These are phyloP conservation scores for Brienomyrus brachyistius DNA, from an alignment of 2,113 vertebrate species.

Conservation along the genomic window DNA sequence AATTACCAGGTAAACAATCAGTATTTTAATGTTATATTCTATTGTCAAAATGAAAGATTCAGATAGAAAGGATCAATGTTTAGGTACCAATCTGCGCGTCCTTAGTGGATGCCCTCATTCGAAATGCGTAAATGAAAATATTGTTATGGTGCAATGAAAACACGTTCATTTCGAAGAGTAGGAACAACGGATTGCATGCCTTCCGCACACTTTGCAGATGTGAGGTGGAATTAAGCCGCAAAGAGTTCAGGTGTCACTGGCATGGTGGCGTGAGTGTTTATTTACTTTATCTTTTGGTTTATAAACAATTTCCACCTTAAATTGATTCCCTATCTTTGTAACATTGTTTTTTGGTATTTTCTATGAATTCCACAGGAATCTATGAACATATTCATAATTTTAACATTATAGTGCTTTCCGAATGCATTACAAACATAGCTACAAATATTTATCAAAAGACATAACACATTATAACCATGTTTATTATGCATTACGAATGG, in stretches of 20 bases:
- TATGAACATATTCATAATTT: neutral
- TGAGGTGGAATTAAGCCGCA: too few relatives aligned
- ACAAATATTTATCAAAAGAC: neutral
- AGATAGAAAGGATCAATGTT: neutral
- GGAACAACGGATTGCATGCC: too few relatives aligned
- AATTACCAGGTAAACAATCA: neutral
- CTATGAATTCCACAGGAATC: neutral
- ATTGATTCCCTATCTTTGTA: neutral
- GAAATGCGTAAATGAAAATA: neutral
- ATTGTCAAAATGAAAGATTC: neutral
- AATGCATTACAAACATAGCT: neutral
- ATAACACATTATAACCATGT: neutral
- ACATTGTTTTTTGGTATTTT: neutral
- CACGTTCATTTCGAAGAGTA: too few relatives aligned
- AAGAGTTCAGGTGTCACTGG: too few relatives aligned
- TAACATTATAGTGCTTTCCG: neutral
- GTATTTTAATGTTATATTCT: neutral
- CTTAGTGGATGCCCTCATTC: neutral
- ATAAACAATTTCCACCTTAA: neutral
- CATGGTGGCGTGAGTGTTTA: too few relatives aligned
- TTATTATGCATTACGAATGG: neutral
- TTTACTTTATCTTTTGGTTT: too few relatives aligned
- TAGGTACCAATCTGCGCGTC: neutral
- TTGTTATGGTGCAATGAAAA: neutral
- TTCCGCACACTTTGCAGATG: too few relatives aligned